phyloP scores from a whole-genome alignment of 2,888 invertebrate species.

The Hirtodrosophila duncani region DNA sequence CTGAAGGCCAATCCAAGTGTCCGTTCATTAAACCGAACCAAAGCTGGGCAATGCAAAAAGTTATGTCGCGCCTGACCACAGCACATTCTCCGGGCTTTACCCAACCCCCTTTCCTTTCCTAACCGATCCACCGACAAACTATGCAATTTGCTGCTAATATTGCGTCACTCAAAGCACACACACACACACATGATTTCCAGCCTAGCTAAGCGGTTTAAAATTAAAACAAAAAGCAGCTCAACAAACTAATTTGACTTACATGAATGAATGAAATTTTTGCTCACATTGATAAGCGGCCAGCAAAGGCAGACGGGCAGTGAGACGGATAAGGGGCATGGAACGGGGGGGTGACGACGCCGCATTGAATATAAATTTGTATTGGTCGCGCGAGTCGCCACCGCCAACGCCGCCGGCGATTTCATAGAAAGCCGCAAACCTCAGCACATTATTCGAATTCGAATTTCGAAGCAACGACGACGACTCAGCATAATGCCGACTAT shows the following conservation, averaged over 20 bases:
- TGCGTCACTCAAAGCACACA: slow-evolving; percentile 56
- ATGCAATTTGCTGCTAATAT: slow-evolving; percentile 42
- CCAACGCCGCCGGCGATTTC: slow-evolving; percentile 23
- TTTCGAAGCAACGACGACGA: slow-evolving; percentile 18
- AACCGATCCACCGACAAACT: slow-evolving; percentile 7
- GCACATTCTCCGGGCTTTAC: too few species aligned
- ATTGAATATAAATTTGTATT: slow-evolving; percentile 49
- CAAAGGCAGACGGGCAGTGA: slow-evolving; percentile 3
- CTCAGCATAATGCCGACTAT: slow-evolving; percentile 35
- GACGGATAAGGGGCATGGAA: not conserved
- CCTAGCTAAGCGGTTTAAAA: slow-evolving; percentile 47
- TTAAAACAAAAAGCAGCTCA: slow-evolving; percentile 44
- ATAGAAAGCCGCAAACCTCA: slow-evolving; percentile 44
- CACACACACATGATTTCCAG: too few species aligned
- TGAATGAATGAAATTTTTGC: slow-evolving; percentile 64
- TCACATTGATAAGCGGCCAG: slow-evolving; percentile 48
- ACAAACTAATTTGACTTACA: slow-evolving; percentile 56
- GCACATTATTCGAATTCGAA: slow-evolving; percentile 19
- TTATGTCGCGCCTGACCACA: too few species aligned
- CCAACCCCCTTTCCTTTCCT: too few species aligned
- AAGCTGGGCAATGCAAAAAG: too few species aligned
- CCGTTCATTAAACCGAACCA: not conserved
- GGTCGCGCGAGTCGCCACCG: slow-evolving; percentile 55
- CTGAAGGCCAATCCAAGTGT: too few species aligned
- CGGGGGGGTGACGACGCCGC: slow-evolving; percentile 14